Conservation (phyloP, 2,797 vertebrate species). For the Sebastes ruberrimus region DNA sequence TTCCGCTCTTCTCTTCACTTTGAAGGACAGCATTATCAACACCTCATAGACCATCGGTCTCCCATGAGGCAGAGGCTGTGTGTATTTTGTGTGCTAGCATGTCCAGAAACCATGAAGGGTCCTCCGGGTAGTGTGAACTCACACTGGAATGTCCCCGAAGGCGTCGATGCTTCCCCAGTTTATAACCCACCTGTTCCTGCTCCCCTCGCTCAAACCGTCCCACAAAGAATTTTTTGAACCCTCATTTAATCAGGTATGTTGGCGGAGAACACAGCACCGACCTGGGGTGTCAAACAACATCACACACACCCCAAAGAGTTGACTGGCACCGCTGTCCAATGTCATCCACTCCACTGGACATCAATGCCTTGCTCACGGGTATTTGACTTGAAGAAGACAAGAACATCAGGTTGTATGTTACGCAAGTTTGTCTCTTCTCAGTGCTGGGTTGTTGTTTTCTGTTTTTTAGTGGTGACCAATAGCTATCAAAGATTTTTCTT, state of each 20-base stretch:
- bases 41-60: not conserved
- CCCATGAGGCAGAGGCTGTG: not conserved
- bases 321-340: slow-evolving; percentile 25
- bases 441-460: not conserved
- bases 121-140: slow-evolving; percentile 31
- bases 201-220: slow-evolving; percentile 21
- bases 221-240: slow-evolving; percentile 32
- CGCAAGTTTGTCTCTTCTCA: not conserved
- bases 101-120: slow-evolving; percentile 18
- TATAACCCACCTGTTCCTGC: slow-evolving; percentile 42
- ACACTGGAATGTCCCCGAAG: slow-evolving; percentile 72
- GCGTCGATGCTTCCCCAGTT: slow-evolving; percentile 36
- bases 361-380: slow-evolving; percentile 7
- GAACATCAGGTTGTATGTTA: not conserved
- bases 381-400: slow-evolving; percentile 3
- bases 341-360: slow-evolving; percentile 20
- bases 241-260: slow-evolving; percentile 31
- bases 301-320: not conserved
- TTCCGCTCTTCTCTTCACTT: not conserved
- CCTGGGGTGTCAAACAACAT: slow-evolving; percentile 17
- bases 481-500: not conserved
- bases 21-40: slow-evolving; percentile 11
- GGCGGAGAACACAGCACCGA: not conserved
- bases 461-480: not conserved
- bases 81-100: not conserved